Evolutionary conservation across 2,113 vertebrate genomes (phyloP).

Genomic region (Hippoglossus stenolepis): DNA sequence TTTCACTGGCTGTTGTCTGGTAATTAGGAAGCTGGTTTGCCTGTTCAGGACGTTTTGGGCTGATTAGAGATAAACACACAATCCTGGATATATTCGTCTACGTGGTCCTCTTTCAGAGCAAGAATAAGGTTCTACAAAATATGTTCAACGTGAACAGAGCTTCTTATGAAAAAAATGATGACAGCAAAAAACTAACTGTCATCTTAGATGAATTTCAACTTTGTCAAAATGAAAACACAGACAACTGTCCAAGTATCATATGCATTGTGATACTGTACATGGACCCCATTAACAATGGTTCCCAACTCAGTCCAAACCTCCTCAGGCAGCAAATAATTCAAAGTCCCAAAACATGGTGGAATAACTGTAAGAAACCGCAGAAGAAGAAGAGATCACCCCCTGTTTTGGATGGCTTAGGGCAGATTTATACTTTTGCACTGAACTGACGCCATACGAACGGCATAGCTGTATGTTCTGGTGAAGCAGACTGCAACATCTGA

Average conservation of each 20-base stretch:
- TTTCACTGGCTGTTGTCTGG: conserved; percentile 60
- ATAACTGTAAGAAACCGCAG: background rate
- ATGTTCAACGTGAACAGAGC: background rate
- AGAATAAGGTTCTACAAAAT: background rate
- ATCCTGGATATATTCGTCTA: background rate
- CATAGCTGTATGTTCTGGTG: background rate
- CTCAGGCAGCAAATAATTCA: background rate
- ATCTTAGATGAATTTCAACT: background rate
- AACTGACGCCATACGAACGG: too few relatives aligned
- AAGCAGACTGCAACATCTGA: background rate
- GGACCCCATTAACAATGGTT: background rate
- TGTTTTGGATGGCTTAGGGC: too few relatives aligned
- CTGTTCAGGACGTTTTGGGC: conserved; percentile 32
- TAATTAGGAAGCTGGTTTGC: conserved; percentile 65
- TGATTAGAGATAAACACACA: conserved; percentile 22
- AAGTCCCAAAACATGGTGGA: background rate
- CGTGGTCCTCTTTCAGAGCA: background rate
- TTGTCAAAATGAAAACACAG: background rate
- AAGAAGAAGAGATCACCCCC: background rate
- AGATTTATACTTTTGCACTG: too few relatives aligned
- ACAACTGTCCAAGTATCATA: background rate
- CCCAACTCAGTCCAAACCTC: background rate
- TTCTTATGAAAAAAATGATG: background rate
- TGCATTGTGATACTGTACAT: background rate
- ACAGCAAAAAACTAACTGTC: background rate